Percentiles rank a stretch among this genome's conserved stretches.
phyloP scores from a whole-genome alignment of 2,888 invertebrate genomes.

The Ferdinandea cuprea region DNA sequence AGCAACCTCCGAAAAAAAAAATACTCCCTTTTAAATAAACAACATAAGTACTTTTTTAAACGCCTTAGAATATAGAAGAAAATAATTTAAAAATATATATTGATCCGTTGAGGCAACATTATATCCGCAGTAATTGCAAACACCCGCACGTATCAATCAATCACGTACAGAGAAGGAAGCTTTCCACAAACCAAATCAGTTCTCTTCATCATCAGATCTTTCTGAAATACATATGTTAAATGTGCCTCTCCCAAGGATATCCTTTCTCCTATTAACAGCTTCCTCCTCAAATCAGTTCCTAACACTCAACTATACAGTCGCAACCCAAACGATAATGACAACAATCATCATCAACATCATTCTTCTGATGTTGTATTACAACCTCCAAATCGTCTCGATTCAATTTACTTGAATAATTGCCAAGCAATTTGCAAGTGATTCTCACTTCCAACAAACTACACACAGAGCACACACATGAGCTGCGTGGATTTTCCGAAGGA shows the following conservation, averaged over 20 bases:
- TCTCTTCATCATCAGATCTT: too few relatives aligned
- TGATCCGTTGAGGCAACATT: too few relatives aligned
- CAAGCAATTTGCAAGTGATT: slow-evolving; percentile 71
- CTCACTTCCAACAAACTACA: slow-evolving; percentile 41
- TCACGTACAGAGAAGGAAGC: too few relatives aligned
- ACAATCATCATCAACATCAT: slow-evolving; percentile 59
- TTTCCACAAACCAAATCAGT: not conserved
- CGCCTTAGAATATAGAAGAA: too few relatives aligned
- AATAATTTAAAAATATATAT: too few relatives aligned
- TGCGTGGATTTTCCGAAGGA: slow-evolving; percentile 28
- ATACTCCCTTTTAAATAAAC: too few relatives aligned
- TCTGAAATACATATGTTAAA: not conserved
- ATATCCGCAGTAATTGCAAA: too few relatives aligned
- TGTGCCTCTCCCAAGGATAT: not conserved
- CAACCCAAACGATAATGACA: slow-evolving; percentile 19
- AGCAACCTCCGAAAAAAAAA: too few relatives aligned
- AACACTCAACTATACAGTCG: too few relatives aligned
- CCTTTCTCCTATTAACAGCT: not conserved
- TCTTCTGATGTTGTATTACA: slow-evolving; percentile 62
- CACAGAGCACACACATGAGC: slow-evolving; percentile 9
- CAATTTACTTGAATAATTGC: slow-evolving; percentile 75
- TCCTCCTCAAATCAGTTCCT: slow-evolving; percentile 8
- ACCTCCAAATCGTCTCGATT: slow-evolving; percentile 59
- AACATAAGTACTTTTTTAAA: too few relatives aligned
- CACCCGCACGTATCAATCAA: too few relatives aligned